Base-by-base conservation (phyloP, 1,140 invertebrate species). In the Scylla paramamosain region DNA sequence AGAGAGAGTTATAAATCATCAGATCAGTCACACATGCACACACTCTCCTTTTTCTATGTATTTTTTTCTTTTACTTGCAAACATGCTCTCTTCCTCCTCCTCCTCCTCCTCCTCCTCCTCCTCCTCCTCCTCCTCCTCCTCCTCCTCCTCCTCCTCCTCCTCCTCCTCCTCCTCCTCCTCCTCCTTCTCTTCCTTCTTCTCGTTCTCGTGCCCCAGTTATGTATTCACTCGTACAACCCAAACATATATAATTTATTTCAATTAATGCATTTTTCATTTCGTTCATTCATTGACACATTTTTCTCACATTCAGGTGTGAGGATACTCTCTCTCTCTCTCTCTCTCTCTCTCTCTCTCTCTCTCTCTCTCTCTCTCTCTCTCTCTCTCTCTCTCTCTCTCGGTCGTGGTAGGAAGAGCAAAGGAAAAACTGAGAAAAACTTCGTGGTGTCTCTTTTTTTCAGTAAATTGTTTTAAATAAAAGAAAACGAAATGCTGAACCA, bases 381-480 rank as follows among this genome's bases (percentile, higher is more conserved):
- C 67, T 77, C 67, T 77, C 67, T 77, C 67, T 77, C 67, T 77
- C 67, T 77, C 67, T 77, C 67, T 77, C n/a, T 77, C 20, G 8
- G 10, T 20, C 52, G 52, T 59, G 52, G 52, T 14, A 1, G 52
- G 39, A 39, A 39, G 39, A 39, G 39, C 52, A 59, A 8, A 20
- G 20, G 52, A 3, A 20, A 59, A 59, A 59, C 10, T 16, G 3
- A 59, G 52, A n/a, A n/a, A 77, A 77, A 77, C 25, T n/a, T 48
- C 29, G 32, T 39, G 10, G 29, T 39, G 12, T 89, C 46, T 89
- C 28, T 88, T 46, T 88, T 45, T 88, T 88, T 88, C 14, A 88
- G 31, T 88, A 45, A 88, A 45, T 88, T 88, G 45, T 88, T 32
- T n/a, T 77, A 77, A 77, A n/a, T 77, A 77, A 77, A 77, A 77